Percentiles rank a stretch among this genome's conserved stretches.
These are phyloP conservation scores for Drosophila stalkeri DNA, from an alignment of 2,888 invertebrate species.

Conservation along the genomic window DNA sequence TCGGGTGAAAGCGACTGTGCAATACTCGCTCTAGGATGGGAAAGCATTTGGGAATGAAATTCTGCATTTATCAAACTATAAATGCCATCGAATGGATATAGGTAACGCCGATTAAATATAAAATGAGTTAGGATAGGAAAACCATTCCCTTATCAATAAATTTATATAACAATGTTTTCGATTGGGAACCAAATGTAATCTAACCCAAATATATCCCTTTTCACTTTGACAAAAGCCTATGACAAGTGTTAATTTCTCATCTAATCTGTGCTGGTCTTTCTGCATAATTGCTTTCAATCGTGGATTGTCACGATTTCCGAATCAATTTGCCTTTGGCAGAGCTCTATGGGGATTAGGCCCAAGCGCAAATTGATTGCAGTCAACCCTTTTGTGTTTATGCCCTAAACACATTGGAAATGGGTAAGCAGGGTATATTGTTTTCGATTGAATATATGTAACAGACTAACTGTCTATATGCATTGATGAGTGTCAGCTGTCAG, in stretches of 20 bases:
- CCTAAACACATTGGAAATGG: not conserved
- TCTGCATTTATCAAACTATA: not conserved
- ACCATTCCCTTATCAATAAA: not conserved
- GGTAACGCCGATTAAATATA: not conserved
- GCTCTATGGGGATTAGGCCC: slow-evolving; percentile 54
- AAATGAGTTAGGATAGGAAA: not conserved
- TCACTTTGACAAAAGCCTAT: not conserved
- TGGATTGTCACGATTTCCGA: slow-evolving; percentile 47
- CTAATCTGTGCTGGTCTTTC: slow-evolving; percentile 58
- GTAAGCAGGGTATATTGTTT: not conserved
- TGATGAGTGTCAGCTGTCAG: not conserved
- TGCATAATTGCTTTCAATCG: slow-evolving; percentile 67
- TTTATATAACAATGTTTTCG: not conserved
- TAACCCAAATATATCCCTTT: not conserved
- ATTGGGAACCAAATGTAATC: not conserved
- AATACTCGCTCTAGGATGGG: not conserved
- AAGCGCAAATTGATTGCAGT: slow-evolving; percentile 31
- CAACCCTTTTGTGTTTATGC: not conserved
- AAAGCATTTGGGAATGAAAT: not conserved
- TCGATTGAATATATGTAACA: not conserved
- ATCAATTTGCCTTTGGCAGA: slow-evolving; percentile 63
- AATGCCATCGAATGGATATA: not conserved
- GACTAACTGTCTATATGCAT: too few species aligned
- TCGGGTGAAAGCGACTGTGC: not conserved
- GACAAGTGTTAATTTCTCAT: slow-evolving; percentile 63